phyloP scores from a whole-genome alignment of 2,888 invertebrate genomes.

The Alloscopus bannaensis region DNA sequence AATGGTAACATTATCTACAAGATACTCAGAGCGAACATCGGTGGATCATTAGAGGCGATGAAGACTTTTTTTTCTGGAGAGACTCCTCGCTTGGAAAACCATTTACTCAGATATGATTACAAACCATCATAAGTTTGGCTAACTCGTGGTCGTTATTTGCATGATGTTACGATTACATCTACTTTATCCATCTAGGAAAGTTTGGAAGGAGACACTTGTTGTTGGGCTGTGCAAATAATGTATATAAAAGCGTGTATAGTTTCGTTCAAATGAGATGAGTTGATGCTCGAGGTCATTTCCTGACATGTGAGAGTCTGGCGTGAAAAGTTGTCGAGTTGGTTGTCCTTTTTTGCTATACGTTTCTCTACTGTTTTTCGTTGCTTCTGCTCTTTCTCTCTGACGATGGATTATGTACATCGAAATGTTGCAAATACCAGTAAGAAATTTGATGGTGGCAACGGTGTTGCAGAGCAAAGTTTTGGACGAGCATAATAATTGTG shows the following conservation, averaged over 20 bases:
- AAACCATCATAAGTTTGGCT: neutral
- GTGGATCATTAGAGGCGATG: slow-evolving; percentile 11
- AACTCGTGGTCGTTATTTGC: neutral
- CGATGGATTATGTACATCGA: neutral
- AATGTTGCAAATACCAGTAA: slow-evolving; percentile 3
- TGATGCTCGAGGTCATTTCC: slow-evolving; percentile 55
- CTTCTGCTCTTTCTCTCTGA: slow-evolving; percentile 8
- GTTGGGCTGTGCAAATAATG: no score
- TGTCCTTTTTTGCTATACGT: slow-evolving; percentile 6
- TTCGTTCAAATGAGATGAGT: slow-evolving; percentile 49
- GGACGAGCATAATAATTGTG: no score
- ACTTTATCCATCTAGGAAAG: neutral
- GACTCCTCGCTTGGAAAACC: neutral
- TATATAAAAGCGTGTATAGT: neutral
- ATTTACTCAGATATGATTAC: neutral
- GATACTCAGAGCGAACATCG: neutral
- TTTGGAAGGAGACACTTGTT: no score
- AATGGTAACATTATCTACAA: slow-evolving; percentile 28
- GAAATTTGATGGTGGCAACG: neutral
- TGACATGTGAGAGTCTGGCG: slow-evolving; percentile 58
- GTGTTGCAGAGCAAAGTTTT: no score
- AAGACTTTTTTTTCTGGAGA: slow-evolving; percentile 31
- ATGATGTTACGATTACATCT: neutral
- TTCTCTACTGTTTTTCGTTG: slow-evolving; percentile 18
- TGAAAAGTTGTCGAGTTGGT: slow-evolving; percentile 65